These are phyloP conservation scores for Hipparchia sbordonii DNA, from an alignment of 2,888 invertebrate species.

Conservation along the genomic window DNA sequence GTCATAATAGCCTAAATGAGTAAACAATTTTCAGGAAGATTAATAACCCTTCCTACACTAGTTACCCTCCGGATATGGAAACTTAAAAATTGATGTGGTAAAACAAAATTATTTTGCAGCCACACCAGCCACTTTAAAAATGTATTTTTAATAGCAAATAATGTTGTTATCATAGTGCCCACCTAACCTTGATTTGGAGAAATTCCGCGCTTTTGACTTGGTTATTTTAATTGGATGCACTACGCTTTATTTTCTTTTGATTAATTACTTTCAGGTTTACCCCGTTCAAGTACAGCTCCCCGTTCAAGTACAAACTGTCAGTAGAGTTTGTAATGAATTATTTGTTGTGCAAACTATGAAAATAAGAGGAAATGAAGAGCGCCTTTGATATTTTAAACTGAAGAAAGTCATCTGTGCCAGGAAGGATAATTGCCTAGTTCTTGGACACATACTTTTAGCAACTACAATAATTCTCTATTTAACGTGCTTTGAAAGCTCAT, in stretches of 20 bases:
- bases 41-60: too few relatives aligned
- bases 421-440: slow-evolving; percentile 2
- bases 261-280: background rate
- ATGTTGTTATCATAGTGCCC: too few relatives aligned
- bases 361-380: background rate
- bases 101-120: too few relatives aligned
- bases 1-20: too few relatives aligned
- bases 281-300: background rate
- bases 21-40: too few relatives aligned
- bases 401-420: background rate
- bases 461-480: background rate
- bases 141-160: too few relatives aligned
- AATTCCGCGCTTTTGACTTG: background rate
- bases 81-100: background rate
- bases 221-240: background rate
- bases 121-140: too few relatives aligned
- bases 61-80: too few relatives aligned
- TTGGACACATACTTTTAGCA: background rate
- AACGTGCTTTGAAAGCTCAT: slow-evolving; percentile 1
- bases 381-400: background rate
- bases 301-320: background rate
- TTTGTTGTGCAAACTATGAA: background rate
- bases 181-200: too few relatives aligned
- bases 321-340: background rate
- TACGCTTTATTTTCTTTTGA: background rate